These are phyloP conservation scores for Tenthredo distinguenda DNA, from an alignment of 2,888 invertebrate genomes.

Conservation along the genomic window DNA sequence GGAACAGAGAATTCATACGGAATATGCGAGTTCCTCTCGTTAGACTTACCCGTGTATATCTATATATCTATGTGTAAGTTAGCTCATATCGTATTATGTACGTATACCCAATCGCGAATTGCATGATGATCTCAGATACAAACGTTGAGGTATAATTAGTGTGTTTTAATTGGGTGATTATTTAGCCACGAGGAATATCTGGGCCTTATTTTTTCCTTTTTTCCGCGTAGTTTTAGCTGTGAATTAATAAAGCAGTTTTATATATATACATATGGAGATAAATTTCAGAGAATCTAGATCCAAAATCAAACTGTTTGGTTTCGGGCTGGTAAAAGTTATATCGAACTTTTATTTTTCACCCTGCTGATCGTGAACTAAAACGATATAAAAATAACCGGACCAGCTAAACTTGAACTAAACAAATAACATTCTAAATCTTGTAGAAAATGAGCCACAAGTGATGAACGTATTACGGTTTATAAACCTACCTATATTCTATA, in stretches of 20 bases:
- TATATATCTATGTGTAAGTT: not conserved
- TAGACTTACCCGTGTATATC: not conserved
- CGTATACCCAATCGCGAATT: not conserved
- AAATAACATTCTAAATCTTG: constrained; percentile 34
- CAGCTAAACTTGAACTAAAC: constrained; percentile 15
- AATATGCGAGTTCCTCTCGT: not conserved
- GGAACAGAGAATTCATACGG: not conserved
- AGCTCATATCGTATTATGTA: not conserved
- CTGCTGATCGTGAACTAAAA: not conserved
- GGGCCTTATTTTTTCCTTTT: not conserved
- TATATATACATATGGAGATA: not conserved
- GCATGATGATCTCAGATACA: not conserved
- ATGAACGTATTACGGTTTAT: constrained; percentile 28
- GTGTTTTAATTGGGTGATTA: constrained; percentile 34
- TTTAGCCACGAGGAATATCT: not conserved
- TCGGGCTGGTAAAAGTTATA: not conserved
- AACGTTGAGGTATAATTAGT: not conserved
- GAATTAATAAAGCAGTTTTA: not conserved
- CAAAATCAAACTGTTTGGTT: not conserved
- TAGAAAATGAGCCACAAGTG: constrained; percentile 23
- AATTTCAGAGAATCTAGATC: not conserved
- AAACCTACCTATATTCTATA: constrained; percentile 6
- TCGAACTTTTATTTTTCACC: not conserved
- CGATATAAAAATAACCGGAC: constrained; percentile 27
- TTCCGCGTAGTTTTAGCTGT: not conserved